Evolutionary conservation across 2,113 vertebrate genomes (phyloP), one percentile per base, ranked within the genome.

Genomic region (Hipposideros armiger): DNA sequence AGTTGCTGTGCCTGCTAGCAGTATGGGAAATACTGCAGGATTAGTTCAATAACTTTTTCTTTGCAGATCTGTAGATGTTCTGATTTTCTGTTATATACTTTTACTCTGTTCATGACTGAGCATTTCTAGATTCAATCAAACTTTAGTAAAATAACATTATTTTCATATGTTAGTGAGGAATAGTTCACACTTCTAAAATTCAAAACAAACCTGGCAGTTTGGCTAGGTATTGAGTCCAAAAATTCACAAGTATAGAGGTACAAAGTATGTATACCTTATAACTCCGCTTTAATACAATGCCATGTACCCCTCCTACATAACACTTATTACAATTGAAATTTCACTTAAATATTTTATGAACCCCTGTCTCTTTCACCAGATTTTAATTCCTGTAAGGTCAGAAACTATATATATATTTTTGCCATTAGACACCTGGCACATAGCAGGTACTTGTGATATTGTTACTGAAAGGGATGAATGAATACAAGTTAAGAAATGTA

Each of bases 391-490:
- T 26, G 20, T 19, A 64, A 45, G 40, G 17, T 50, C 36, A 94
- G 17, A 40, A 56, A 67, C 40, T 90, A 1, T 92, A 32, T 89
- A 36, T 89, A 36, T 86, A 26, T 87, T 66, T 84, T 62, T 6
- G 74, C 36, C 28, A 74, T 85, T 73, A 15, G 58, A 87, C 84
- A 10, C 24, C 36, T 93, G 26, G 50, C n/a, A 62, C 1, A 81
- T 74, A 84, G 47, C 9, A 66, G 45, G 11, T 88, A 32, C 30
- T 94, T 97, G 81, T 78, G 66, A 69, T 60, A 47, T 7, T 62
- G 47, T 78, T 95, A 26, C 64, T 70, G 32, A 94, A 87, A 90
- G 52, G 76, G 54, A 64, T 92, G 20, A 64, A 86, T 91, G 40
- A 72, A 28, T 42, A 60, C 40, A 89, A 64, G 14, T 77, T 77